phyloP scores from a whole-genome alignment of 2,113 vertebrate species.

The Prochilodus magdalenae region DNA sequence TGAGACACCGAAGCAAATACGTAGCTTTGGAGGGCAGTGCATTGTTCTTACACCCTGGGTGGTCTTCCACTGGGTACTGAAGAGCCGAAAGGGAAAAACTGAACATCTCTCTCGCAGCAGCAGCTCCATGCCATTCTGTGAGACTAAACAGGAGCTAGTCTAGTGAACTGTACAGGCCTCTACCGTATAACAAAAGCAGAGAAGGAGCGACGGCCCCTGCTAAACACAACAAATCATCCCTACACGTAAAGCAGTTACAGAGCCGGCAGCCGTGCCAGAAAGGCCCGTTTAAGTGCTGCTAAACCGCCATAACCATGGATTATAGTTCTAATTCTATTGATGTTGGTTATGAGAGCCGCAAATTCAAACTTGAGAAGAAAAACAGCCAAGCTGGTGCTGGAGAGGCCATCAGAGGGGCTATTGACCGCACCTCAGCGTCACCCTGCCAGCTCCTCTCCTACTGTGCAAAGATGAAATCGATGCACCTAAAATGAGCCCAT shows the following conservation, averaged over 20 bases:
- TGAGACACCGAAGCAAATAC: conserved; percentile 46
- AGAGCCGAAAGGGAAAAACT: neutral
- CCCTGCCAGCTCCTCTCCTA: conserved; percentile 57
- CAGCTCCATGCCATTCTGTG: conserved; percentile 10
- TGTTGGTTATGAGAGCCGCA: conserved; percentile 3
- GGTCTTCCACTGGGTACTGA: neutral
- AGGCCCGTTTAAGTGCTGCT: conserved; percentile 48
- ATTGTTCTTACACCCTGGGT: neutral
- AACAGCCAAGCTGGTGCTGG: conserved; percentile 11
- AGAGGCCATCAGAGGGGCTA: conserved; percentile 37
- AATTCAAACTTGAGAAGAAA: conserved; percentile 18
- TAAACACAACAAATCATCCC: conserved; percentile 36
- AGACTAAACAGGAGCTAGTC: conserved; percentile 22
- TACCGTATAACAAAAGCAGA: conserved; percentile 5
- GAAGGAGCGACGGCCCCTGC: neutral
- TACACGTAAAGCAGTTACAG: conserved; percentile 4
- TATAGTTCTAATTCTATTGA: conserved; percentile 9
- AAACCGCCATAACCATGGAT: conserved; percentile 34
- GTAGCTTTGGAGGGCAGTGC: neutral
- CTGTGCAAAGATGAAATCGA: conserved; percentile 71
- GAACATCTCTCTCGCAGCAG: neutral
- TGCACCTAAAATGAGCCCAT: conserved; percentile 67
- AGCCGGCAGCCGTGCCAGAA: neutral
- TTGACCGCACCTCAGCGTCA: conserved; percentile 49
- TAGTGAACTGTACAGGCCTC: conserved; percentile 15